Percentiles rank a stretch among this genome's conserved stretches.
Conservation (phyloP, 2,113 vertebrate species). For the Ailurus styani region DNA sequence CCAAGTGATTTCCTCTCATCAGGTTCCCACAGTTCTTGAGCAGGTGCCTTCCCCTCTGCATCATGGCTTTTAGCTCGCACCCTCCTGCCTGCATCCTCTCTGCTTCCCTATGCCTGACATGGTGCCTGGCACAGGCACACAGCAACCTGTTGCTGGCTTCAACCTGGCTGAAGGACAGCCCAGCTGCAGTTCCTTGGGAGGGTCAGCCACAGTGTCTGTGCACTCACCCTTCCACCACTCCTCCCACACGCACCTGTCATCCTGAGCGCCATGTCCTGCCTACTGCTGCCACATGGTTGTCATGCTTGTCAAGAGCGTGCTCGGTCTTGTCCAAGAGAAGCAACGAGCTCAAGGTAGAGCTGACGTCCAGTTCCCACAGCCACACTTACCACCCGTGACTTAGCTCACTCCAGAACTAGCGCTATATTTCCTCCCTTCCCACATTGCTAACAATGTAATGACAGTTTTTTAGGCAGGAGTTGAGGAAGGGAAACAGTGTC, state of each 20-base stretch:
- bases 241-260: neutral
- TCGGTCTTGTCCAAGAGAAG: neutral
- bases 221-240: fast-evolving
- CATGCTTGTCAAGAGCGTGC: too few relatives aligned
- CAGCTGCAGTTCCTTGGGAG: neutral
- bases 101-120: neutral
- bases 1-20: fast-evolving
- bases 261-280: neutral
- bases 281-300: neutral
- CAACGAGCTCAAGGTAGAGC: neutral
- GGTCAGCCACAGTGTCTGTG: too few relatives aligned
- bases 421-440: neutral
- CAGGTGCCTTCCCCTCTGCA: neutral
- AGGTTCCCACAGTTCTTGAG: neutral
- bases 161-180: neutral
- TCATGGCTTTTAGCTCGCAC: neutral
- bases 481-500: neutral
- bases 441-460: neutral
- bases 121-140: neutral
- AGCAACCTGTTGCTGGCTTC: too few relatives aligned
- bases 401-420: neutral
- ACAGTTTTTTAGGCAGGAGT: neutral
- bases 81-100: neutral
- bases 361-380: neutral
- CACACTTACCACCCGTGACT: neutral